Conservation (phyloP, 37 sponge, comb jelly and placozoan genomes). For the Ianthella basta region DNA sequence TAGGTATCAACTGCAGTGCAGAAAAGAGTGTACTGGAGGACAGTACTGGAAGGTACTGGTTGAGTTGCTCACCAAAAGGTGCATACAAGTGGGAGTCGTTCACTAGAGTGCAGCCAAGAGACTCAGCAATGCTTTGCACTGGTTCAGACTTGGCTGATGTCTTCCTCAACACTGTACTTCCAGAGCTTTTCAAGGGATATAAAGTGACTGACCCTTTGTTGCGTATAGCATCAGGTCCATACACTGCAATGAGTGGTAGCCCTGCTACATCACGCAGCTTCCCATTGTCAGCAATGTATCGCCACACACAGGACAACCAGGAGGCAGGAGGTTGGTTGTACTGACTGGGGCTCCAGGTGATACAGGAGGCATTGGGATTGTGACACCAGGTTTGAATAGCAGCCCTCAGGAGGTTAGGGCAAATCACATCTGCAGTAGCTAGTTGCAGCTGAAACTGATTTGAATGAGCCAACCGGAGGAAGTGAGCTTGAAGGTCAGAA, state of each 20-base stretch:
- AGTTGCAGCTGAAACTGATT: slow-evolving; percentile 8
- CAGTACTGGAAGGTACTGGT: neutral
- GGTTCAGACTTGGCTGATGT: neutral
- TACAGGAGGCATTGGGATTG: neutral
- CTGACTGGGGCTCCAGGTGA: slow-evolving; percentile 39
- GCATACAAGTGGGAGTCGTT: neutral
- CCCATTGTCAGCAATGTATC: slow-evolving; percentile 17
- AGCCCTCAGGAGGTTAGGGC: slow-evolving; percentile 9
- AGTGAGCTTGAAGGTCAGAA: neutral
- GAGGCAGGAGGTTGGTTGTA: slow-evolving; percentile 37
- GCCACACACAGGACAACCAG: slow-evolving; percentile 59
- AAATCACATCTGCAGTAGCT: slow-evolving; percentile 25
- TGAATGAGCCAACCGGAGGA: neutral
- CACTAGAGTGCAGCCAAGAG: slow-evolving; percentile 13
- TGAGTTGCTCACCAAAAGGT: neutral
- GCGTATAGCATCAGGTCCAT: neutral
- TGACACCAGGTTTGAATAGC: slow-evolving; percentile 47
- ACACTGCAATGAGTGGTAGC: slow-evolving; percentile 34
- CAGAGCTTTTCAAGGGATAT: neutral
- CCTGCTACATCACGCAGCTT: neutral
- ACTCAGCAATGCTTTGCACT: neutral
- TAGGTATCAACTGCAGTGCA: neutral
- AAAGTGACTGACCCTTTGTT: neutral
- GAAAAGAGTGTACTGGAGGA: neutral
- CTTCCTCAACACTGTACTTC: slow-evolving; percentile 2